phyloP scores from a whole-genome alignment of 2,797 vertebrate genomes.

The Scolopax rusticola region DNA sequence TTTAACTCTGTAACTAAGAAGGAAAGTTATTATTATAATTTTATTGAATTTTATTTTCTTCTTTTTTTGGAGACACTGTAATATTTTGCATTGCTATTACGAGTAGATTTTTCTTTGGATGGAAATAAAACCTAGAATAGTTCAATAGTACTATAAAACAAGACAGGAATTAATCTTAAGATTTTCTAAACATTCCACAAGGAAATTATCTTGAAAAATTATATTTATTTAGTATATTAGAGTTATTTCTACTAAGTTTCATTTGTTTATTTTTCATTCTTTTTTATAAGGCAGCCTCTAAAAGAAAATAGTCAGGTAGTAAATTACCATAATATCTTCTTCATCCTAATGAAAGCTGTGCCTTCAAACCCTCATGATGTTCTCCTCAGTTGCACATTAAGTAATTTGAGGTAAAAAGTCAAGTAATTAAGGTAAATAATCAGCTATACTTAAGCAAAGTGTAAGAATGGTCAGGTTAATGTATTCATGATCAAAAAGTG shows the following conservation, averaged over 20 bases:
- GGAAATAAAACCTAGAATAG: neutral
- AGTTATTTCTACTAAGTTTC: neutral
- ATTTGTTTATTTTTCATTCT: neutral
- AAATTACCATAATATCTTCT: neutral
- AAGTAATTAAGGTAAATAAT: slow-evolving; percentile 11
- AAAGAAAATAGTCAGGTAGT: neutral
- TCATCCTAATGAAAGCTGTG: neutral
- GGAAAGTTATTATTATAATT: neutral
- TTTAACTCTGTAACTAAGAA: neutral
- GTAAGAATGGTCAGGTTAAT: neutral
- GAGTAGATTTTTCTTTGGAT: neutral
- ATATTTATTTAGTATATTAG: neutral
- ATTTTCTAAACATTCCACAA: neutral
- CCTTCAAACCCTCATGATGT: neutral
- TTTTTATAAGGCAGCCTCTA: neutral
- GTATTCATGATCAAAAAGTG: neutral
- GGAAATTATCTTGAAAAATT: neutral
- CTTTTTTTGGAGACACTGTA: neutral
- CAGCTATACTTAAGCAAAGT: neutral
- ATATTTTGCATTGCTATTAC: neutral
- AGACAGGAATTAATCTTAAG: neutral
- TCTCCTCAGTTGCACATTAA: neutral
- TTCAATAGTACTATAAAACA: neutral
- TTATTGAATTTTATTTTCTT: neutral
- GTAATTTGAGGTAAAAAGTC: neutral